Conservation (phyloP, 2,797 vertebrate species). For the Chelmon rostratus region DNA sequence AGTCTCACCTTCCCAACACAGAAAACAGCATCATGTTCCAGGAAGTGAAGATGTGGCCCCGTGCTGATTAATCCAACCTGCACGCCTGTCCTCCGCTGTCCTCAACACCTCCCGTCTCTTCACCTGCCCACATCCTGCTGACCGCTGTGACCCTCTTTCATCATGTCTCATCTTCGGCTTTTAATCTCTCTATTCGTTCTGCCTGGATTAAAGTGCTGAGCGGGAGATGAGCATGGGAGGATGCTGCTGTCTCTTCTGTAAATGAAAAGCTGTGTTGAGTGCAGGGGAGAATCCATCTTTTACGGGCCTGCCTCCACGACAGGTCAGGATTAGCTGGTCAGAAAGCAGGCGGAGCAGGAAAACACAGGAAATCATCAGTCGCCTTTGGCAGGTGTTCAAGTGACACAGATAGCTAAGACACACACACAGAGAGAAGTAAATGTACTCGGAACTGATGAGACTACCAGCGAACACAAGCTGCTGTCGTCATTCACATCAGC, state of each 20-base stretch:
- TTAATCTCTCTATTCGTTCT: slow-evolving; percentile 61
- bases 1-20: slow-evolving; percentile 39
- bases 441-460: not conserved
- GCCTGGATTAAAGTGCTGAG: slow-evolving; percentile 56
- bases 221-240: slow-evolving; percentile 11
- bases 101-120: slow-evolving; percentile 6
- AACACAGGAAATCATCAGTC: slow-evolving; percentile 24
- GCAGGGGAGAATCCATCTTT: slow-evolving; percentile 72
- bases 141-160: slow-evolving; percentile 47
- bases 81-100: not conserved
- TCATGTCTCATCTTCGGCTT: slow-evolving; percentile 31
- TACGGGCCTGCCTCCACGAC: slow-evolving; percentile 56
- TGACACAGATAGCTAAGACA: too few relatives aligned
- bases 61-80: slow-evolving; percentile 55
- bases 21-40: slow-evolving; percentile 64
- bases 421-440: too few relatives aligned
- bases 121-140: slow-evolving; percentile 52
- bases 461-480: not conserved
- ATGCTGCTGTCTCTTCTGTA: slow-evolving; percentile 40
- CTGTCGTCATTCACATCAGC: too few relatives aligned
- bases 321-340: slow-evolving; percentile 61
- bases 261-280: slow-evolving; percentile 51
- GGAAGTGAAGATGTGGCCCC: slow-evolving; percentile 60
- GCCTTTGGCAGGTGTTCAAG: not conserved
- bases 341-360: slow-evolving; percentile 14